Percentiles rank a stretch among this genome's conserved stretches.
phyloP scores from a whole-genome alignment of 2,113 vertebrate species.

The Gasterosteus aculeatus region DNA sequence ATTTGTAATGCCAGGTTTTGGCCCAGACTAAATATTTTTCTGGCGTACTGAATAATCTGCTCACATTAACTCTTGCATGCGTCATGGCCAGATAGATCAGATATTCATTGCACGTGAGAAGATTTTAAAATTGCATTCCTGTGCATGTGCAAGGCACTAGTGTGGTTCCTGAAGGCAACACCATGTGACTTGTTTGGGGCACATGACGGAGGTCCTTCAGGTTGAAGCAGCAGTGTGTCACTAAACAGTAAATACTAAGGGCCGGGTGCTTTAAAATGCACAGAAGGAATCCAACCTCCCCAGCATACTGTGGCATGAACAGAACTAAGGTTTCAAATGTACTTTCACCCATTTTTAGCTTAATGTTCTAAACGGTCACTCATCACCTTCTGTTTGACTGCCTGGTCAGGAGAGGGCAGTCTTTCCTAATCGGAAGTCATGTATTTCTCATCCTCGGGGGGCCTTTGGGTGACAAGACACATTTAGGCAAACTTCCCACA shows the following conservation, averaged over 20 bases:
- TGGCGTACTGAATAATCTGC: not conserved
- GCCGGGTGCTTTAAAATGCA: constrained; percentile 20
- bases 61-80: not conserved
- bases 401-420: constrained; percentile 55
- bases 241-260: constrained; percentile 35
- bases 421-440: constrained; percentile 18
- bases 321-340: not conserved
- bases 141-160: not conserved
- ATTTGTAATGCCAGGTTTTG: not conserved
- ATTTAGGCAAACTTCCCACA: not conserved
- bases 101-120: not conserved
- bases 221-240: constrained; percentile 6
- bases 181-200: constrained; percentile 10
- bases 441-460: not conserved
- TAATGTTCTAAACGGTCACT: not conserved
- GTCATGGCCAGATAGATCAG: constrained; percentile 3
- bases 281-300: not conserved
- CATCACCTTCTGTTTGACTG: not conserved
- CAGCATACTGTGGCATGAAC: not conserved
- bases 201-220: not conserved
- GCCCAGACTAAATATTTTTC: not conserved
- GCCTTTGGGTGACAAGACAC: constrained; percentile 12
- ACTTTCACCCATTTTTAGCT: not conserved
- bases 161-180: constrained; percentile 6
- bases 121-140: not conserved